Evolutionary conservation across 2,113 vertebrate genomes (phyloP).

Genomic region (Pteruthius melanotis): DNA sequence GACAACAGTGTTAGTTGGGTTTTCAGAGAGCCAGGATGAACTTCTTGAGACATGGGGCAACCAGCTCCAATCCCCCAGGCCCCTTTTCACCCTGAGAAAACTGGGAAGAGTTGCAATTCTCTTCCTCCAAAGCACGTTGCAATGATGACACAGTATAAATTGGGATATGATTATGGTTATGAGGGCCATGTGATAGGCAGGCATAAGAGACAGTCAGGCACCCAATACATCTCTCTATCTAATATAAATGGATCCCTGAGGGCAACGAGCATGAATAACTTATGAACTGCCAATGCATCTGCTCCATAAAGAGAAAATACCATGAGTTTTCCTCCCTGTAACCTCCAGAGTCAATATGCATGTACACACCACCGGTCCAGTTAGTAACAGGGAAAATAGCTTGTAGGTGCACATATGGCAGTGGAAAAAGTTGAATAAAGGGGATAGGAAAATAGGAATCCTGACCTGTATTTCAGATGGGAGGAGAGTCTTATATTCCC

Average conservation of each 20-base stretch:
- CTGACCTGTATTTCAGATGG: neutral
- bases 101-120: neutral
- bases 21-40: neutral
- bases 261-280: conserved; percentile 39
- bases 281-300: neutral
- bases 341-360: neutral
- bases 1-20: neutral
- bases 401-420: neutral
- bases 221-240: neutral
- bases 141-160: neutral
- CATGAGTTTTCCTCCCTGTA: neutral
- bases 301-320: conserved; percentile 1
- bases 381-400: neutral
- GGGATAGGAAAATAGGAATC: neutral
- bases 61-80: neutral
- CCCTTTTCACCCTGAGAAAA: neutral
- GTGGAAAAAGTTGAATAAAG: neutral
- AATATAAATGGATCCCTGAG: conserved; percentile 23
- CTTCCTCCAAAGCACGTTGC: neutral
- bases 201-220: neutral
- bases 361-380: neutral
- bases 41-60: neutral
- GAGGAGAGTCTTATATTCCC: neutral
- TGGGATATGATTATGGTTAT: neutral
- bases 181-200: neutral